Percentiles rank a stretch among this genome's conserved stretches.
Evolutionary conservation across 1,140 invertebrate genomes (phyloP).

Genomic region (Limonius californicus): DNA sequence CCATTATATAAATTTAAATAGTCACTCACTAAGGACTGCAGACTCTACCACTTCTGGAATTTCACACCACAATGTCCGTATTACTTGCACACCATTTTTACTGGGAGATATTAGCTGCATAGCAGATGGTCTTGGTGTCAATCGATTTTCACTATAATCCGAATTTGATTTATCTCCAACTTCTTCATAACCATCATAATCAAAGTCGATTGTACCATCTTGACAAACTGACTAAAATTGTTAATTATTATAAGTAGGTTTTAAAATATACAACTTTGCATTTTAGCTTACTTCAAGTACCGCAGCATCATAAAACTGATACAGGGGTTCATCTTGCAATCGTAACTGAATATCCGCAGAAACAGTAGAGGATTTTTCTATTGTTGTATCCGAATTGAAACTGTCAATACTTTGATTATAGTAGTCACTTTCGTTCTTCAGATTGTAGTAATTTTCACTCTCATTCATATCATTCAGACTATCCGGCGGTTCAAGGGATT

Average conservation of each 20-base stretch:
- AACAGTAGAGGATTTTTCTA: constrained; percentile 32
- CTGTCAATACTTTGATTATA: constrained; percentile 41
- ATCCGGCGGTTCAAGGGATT: background rate
- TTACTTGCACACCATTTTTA: constrained; percentile 56
- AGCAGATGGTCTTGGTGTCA: constrained; percentile 28
- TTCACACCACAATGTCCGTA: constrained; percentile 89
- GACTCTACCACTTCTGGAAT: constrained; percentile 82
- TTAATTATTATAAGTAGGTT: constrained; percentile 10
- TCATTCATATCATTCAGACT: constrained; percentile 11
- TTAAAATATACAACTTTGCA: background rate
- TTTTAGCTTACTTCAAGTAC: constrained; percentile 61
- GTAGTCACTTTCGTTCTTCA: constrained; percentile 31
- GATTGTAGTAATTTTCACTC: constrained; percentile 37
- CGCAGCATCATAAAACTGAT: constrained; percentile 84
- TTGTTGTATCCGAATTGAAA: constrained; percentile 37
- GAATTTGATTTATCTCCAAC: constrained; percentile 49
- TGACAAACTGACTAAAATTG: constrained; percentile 54
- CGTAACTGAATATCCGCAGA: constrained; percentile 35
- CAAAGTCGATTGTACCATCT: constrained; percentile 60
- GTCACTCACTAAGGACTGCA: constrained; percentile 64
- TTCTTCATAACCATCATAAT: constrained; percentile 79
- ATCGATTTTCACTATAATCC: constrained; percentile 16
- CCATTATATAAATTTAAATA: too few species aligned
- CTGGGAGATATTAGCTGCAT: constrained; percentile 55
- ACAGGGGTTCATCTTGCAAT: constrained; percentile 74